A percentile compares a stretch with the other conserved stretches of the same genome.
phyloP scores from a whole-genome alignment of 2,888 invertebrate genomes.

The Herminia tarsipennalis region DNA sequence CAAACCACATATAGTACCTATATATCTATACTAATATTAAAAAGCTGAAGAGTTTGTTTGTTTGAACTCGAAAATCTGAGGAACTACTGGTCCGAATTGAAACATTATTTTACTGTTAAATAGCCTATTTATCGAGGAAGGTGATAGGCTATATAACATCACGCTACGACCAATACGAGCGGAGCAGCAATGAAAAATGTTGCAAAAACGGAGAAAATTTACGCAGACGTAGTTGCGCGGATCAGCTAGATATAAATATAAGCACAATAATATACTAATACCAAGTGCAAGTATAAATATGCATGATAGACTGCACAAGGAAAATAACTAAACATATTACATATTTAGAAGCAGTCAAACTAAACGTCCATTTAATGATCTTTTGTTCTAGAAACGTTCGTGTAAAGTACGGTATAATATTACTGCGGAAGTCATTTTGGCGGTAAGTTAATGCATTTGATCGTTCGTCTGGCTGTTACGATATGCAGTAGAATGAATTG shows the following conservation, averaged over 20 bases:
- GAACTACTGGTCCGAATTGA: no score
- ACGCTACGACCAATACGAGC: no score
- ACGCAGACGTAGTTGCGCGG: no score
- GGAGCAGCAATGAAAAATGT: no score
- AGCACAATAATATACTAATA: background rate
- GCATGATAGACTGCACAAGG: conserved; percentile 23
- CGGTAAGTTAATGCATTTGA: conserved; percentile 24
- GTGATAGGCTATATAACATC: no score
- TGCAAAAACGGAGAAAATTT: no score
- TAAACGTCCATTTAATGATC: conserved; percentile 26
- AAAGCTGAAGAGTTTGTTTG: no score
- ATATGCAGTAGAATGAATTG: conserved; percentile 4
- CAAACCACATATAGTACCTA: conserved; percentile 3
- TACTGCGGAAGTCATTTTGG: conserved; percentile 35
- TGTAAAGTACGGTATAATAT: conserved; percentile 30
- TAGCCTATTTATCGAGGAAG: no score
- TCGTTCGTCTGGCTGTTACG: conserved; percentile 10
- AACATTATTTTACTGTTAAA: no score
- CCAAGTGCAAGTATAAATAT: background rate
- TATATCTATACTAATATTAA: background rate
- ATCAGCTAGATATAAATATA: no score
- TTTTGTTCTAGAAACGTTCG: conserved; percentile 34
- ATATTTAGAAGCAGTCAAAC: conserved; percentile 31
- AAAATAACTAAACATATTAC: conserved; percentile 27
- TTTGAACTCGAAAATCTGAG: no score